These are phyloP conservation scores for Triplophysa siluroides DNA, from an alignment of 2,113 vertebrate genomes.

Conservation along the genomic window DNA sequence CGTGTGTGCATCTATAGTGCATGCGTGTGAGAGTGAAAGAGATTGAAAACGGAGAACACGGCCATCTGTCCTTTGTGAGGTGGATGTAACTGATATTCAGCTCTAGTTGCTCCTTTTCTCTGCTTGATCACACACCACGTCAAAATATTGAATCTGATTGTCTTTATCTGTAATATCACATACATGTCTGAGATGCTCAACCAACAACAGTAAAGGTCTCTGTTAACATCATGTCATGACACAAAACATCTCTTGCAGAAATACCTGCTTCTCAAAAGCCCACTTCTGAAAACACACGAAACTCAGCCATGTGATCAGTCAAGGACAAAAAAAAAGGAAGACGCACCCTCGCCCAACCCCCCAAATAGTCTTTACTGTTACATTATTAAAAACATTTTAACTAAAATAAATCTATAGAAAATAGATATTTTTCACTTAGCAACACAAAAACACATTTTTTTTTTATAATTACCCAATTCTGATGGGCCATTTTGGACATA, in stretches of 20 bases:
- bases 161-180: slow-evolving; percentile 25
- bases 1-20: neutral
- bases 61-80: slow-evolving; percentile 54
- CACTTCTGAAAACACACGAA: too few relatives aligned
- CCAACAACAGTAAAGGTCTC: neutral
- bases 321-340: too few relatives aligned
- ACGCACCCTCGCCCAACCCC: too few relatives aligned
- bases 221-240: neutral
- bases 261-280: neutral
- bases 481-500: too few relatives aligned
- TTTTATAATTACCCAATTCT: too few relatives aligned
- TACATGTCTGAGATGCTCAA: neutral
- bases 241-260: neutral
- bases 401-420: too few relatives aligned
- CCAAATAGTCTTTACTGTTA: too few relatives aligned
- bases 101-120: slow-evolving; percentile 14
- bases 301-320: too few relatives aligned
- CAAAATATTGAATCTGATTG: slow-evolving; percentile 21
- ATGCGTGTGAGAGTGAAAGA: neutral
- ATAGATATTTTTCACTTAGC: too few relatives aligned
- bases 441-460: too few relatives aligned
- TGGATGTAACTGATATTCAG: slow-evolving; percentile 45
- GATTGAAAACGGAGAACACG: slow-evolving; percentile 5
- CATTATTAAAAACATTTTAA: too few relatives aligned
- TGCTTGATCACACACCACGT: slow-evolving; percentile 25